These are phyloP conservation scores for Sitophilus oryzae DNA, from an alignment of 1,140 invertebrate genomes.

Conservation along the genomic window DNA sequence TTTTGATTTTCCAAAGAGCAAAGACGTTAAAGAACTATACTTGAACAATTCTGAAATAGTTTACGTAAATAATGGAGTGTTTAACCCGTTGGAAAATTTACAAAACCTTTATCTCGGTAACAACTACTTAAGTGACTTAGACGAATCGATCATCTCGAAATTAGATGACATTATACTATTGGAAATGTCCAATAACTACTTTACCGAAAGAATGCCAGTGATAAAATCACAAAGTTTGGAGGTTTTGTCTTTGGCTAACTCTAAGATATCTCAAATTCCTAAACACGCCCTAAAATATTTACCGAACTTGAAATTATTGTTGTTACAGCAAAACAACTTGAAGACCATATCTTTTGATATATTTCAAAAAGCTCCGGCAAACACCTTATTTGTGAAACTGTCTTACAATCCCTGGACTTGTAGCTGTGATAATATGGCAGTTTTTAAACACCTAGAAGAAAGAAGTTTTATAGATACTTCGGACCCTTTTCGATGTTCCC, in stretches of 20 bases:
- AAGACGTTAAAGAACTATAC: slow-evolving; percentile 32
- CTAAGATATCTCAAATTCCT: slow-evolving; percentile 28
- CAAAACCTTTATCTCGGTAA: slow-evolving; percentile 32
- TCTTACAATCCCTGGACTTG: slow-evolving; percentile 35
- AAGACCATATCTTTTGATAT: slow-evolving; percentile 29
- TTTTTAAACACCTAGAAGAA: slow-evolving; percentile 27
- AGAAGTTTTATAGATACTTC: slow-evolving; percentile 27
- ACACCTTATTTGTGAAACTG: slow-evolving; percentile 25
- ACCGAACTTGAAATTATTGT: slow-evolving; percentile 32
- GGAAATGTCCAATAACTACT: slow-evolving; percentile 34
- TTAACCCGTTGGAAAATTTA: slow-evolving; percentile 31
- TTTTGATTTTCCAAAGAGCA: slow-evolving; percentile 31
- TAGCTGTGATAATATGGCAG: slow-evolving; percentile 31
- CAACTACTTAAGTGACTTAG: slow-evolving; percentile 32
- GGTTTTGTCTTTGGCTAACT: slow-evolving; percentile 30
- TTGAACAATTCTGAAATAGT: slow-evolving; percentile 35
- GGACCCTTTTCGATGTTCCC: slow-evolving; percentile 29
- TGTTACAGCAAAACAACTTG: slow-evolving; percentile 36
- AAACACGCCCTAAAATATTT: slow-evolving; percentile 23
- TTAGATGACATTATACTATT: slow-evolving; percentile 30
- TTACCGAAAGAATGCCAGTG: slow-evolving; percentile 29
- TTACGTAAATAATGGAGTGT: slow-evolving; percentile 28
- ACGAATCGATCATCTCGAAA: slow-evolving; percentile 24
- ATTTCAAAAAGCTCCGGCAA: slow-evolving; percentile 20
- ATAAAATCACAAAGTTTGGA: slow-evolving; percentile 31